phyloP scores from a whole-genome alignment of 1,140 invertebrate species.

The Phymastichus coffea region DNA sequence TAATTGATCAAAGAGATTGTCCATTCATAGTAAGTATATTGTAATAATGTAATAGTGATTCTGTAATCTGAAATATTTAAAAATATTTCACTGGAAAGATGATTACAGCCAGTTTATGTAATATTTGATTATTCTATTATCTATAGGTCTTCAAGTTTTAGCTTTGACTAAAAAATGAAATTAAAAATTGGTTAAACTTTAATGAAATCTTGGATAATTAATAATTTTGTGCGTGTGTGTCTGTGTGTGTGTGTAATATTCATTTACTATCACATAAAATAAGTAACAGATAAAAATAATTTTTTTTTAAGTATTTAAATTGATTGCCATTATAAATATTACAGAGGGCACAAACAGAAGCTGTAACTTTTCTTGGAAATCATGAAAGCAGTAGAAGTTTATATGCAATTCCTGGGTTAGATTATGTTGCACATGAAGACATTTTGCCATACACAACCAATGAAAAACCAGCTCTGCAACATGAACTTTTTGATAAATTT shows the following conservation, averaged over 20 bases:
- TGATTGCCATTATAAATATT: slow-evolving; percentile 30
- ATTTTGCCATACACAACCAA: slow-evolving; percentile 82
- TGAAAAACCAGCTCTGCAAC: slow-evolving; percentile 82
- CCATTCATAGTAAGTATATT: slow-evolving; percentile 83
- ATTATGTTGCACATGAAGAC: slow-evolving; percentile 97
- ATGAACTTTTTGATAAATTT: slow-evolving; percentile 97
- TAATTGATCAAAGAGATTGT: slow-evolving; percentile 94
- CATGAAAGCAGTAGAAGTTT: slow-evolving; percentile 90
- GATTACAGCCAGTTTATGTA: no score
- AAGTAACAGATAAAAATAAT: no score
- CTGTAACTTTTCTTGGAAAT: slow-evolving; percentile 95
- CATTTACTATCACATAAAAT: no score
- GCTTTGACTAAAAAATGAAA: no score
- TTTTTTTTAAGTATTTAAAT: no score
- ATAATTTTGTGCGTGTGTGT: slow-evolving; percentile 17
- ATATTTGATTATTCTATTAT: neutral
- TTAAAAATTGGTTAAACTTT: no score
- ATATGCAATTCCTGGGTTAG: slow-evolving; percentile 92
- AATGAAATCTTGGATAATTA: slow-evolving; percentile 22
- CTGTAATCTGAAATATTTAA: no score
- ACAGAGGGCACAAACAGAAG: slow-evolving; percentile 92
- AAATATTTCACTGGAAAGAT: no score
- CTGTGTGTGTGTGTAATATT: no score
- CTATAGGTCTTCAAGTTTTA: neutral
- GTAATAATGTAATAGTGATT: no score